Evolutionary conservation across 1,140 invertebrate species (phyloP).

Genomic region (Drosophila ironensis): DNA sequence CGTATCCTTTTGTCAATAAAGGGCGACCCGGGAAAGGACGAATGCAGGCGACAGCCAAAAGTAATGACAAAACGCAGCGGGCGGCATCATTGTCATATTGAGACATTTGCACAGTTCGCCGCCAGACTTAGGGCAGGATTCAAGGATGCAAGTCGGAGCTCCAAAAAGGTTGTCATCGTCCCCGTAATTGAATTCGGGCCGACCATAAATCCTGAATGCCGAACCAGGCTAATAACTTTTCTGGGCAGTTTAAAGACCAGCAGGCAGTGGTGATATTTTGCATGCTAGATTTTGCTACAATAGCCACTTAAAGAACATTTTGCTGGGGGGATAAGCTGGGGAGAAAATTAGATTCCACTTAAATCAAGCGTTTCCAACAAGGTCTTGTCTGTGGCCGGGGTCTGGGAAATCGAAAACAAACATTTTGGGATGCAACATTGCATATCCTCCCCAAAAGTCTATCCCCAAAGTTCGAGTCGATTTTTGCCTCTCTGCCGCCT

Average conservation of each 20-base stretch:
- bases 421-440: slow-evolving; percentile 61
- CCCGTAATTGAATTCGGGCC: slow-evolving; percentile 33
- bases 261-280: no score
- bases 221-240: slow-evolving; percentile 22
- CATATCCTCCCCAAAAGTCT: slow-evolving; percentile 32
- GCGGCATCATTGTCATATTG: slow-evolving; percentile 74
- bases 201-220: slow-evolving; percentile 34
- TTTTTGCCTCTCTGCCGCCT: slow-evolving; percentile 13
- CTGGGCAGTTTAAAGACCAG: not conserved
- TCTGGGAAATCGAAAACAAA: slow-evolving; percentile 20
- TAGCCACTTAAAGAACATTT: not conserved
- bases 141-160: slow-evolving; percentile 11
- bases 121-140: slow-evolving; percentile 13
- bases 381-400: not conserved
- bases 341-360: slow-evolving; percentile 7
- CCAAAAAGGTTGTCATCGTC: slow-evolving; percentile 41
- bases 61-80: slow-evolving; percentile 78
- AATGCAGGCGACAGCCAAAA: slow-evolving; percentile 70
- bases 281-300: not conserved
- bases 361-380: slow-evolving; percentile 2
- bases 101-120: slow-evolving; percentile 62
- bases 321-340: not conserved
- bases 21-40: slow-evolving; percentile 6
- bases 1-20: slow-evolving; percentile 28
- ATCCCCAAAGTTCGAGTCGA: slow-evolving; percentile 7